Evolutionary conservation across 2,888 invertebrate species (phyloP).

Genomic region (Scaptomyza polygonia): DNA sequence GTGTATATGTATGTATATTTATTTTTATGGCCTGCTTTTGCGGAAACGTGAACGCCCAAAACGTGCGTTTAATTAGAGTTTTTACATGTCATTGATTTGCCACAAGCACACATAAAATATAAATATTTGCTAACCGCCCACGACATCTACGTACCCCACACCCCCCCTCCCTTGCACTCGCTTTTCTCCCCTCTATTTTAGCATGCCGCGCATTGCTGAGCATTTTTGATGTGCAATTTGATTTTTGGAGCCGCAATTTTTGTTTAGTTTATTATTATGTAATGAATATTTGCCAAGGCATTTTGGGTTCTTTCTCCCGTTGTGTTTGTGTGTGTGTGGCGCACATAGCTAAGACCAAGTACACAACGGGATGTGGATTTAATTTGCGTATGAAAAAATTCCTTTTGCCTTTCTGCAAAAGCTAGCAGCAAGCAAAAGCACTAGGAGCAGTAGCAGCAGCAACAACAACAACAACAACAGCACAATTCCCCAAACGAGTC

Average conservation of each 20-base stretch:
- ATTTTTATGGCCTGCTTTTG: slow-evolving; percentile 41
- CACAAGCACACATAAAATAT: slow-evolving; percentile 47
- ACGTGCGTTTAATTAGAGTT: slow-evolving; percentile 77
- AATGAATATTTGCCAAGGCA: slow-evolving; percentile 72
- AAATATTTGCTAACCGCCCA: slow-evolving; percentile 8
- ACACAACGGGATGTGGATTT: slow-evolving; percentile 66
- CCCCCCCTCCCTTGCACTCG: neutral
- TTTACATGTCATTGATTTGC: slow-evolving; percentile 75
- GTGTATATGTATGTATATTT: slow-evolving; percentile 3
- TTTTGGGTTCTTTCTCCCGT: slow-evolving; percentile 6
- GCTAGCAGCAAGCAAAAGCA: slow-evolving; percentile 18
- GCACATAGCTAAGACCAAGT: slow-evolving; percentile 44
- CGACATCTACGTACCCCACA: neutral
- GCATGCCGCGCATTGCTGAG: slow-evolving; percentile 45
- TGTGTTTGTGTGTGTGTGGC: slow-evolving; percentile 4
- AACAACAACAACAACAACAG: slow-evolving; percentile 28
- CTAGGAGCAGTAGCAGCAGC: slow-evolving; percentile 16
- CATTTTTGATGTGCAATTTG: slow-evolving; percentile 57
- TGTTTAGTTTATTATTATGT: slow-evolving; percentile 76
- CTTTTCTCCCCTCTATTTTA: neutral
- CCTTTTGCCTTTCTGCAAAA: slow-evolving; percentile 47
- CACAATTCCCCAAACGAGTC: slow-evolving; percentile 71
- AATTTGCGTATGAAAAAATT: slow-evolving; percentile 76
- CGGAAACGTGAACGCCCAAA: slow-evolving; percentile 43
- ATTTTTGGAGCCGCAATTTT: slow-evolving; percentile 64